Evolutionary conservation across 2,113 vertebrate genomes (phyloP).

Genomic region (Mesitornis unicolor): DNA sequence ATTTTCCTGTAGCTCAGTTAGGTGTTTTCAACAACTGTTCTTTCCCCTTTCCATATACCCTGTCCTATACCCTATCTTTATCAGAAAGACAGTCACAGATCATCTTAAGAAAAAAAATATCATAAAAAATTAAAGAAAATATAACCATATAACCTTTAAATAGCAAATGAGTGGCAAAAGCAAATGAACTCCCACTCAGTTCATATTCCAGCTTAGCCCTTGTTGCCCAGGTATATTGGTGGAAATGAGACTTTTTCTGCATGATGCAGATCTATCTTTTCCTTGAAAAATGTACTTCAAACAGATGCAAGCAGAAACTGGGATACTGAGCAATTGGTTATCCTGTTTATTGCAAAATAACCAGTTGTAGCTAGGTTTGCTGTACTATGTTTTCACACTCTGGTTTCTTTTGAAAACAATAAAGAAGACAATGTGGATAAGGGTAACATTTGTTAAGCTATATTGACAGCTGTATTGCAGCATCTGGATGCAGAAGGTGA

Average conservation of each 20-base stretch:
- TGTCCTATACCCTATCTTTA: not conserved
- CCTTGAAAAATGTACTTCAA: not conserved
- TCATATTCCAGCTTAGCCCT: not conserved
- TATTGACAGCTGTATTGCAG: not conserved
- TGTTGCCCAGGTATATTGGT: not conserved
- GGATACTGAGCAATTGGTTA: not conserved
- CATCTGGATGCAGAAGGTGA: not conserved
- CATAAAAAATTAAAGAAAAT: not conserved
- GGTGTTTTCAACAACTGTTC: not conserved
- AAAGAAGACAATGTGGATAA: not conserved
- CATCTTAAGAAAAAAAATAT: not conserved
- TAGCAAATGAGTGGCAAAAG: not conserved
- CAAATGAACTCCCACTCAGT: not conserved
- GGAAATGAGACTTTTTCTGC: not conserved
- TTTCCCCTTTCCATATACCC: not conserved
- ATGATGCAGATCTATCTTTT: not conserved
- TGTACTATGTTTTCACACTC: not conserved
- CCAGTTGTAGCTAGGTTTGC: not conserved
- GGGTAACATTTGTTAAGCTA: not conserved
- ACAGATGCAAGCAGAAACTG: not conserved
- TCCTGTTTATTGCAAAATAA: not conserved
- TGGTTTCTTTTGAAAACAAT: not conserved
- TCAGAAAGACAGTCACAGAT: not conserved
- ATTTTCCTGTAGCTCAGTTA: not conserved
- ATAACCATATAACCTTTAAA: not conserved